phyloP scores from a whole-genome alignment of 2,797 vertebrate genomes.

The Thalassophryne amazonica region DNA sequence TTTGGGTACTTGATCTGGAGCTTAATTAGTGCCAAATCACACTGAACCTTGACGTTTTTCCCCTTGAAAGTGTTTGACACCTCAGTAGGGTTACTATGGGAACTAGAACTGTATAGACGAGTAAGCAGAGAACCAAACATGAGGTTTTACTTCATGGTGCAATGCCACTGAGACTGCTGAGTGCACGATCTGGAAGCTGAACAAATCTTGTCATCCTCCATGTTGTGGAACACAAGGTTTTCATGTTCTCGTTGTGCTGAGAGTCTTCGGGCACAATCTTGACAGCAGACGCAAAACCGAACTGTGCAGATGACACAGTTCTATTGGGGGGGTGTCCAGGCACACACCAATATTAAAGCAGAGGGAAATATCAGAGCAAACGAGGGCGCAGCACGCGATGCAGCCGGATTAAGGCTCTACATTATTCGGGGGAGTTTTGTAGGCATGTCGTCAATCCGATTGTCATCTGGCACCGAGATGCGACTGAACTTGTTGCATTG shows the following conservation, averaged over 20 bases:
- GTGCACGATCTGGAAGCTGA: slow-evolving; percentile 2
- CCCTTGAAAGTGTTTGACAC: slow-evolving; percentile 40
- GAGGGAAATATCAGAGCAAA: too few species aligned
- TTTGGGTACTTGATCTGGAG: slow-evolving; percentile 28
- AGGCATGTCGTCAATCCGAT: too few species aligned
- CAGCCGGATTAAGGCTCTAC: too few species aligned
- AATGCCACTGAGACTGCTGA: slow-evolving; percentile 8
- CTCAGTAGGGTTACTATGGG: slow-evolving; percentile 44
- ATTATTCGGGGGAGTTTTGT: too few species aligned
- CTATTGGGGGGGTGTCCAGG: too few species aligned
- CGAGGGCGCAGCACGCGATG: too few species aligned
- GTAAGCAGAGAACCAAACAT: slow-evolving; percentile 35
- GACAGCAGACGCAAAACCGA: too few species aligned
- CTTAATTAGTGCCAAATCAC: slow-evolving; percentile 46
- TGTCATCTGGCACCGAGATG: too few species aligned
- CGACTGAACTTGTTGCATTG: too few species aligned
- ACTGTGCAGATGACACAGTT: too few species aligned
- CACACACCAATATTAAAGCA: too few species aligned
- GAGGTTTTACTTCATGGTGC: slow-evolving; percentile 5
- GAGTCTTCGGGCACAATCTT: neutral
- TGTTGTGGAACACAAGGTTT: neutral
- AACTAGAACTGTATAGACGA: slow-evolving; percentile 51
- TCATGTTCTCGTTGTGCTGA: neutral
- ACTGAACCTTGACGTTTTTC: slow-evolving; percentile 33
- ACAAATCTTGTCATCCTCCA: neutral